These are phyloP conservation scores for Drosophila pallidifrons DNA, from an alignment of 1,140 invertebrate species.

Conservation along the genomic window DNA sequence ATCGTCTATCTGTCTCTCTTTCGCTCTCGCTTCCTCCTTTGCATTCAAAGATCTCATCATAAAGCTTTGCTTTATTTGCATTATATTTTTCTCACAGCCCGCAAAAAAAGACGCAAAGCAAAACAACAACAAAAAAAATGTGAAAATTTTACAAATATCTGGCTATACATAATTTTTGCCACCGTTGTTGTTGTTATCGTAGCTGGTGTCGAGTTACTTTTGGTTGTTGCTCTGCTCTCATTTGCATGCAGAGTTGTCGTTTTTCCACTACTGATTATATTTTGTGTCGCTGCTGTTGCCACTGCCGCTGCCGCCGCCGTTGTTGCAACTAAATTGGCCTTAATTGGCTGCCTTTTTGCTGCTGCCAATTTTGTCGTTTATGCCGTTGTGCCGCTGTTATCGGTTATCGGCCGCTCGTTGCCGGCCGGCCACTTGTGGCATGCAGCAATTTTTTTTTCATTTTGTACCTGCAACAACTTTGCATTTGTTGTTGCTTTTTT, in stretches of 20 bases:
- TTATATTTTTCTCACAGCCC: conserved; percentile 51
- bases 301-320: conserved; percentile 19
- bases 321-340: conserved; percentile 81
- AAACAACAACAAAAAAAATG: conserved; percentile 33
- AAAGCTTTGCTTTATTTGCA: conserved; percentile 2
- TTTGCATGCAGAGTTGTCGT: conserved; percentile 66
- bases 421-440: conserved; percentile 80
- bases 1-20: conserved; percentile 5
- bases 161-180: conserved; percentile 54
- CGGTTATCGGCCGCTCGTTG: conserved; percentile 59
- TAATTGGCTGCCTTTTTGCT: conserved; percentile 73
- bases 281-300: conserved; percentile 22
- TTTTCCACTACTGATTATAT: conserved; percentile 38
- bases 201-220: conserved; percentile 75
- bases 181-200: conserved; percentile 29
- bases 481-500: conserved; percentile 43
- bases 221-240: conserved; percentile 67
- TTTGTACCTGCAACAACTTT: conserved; percentile 33
- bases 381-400: conserved; percentile 71
- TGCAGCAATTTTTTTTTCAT: conserved; percentile 50
- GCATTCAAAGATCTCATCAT: conserved; percentile 22
- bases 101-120: conserved; percentile 27
- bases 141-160: conserved; percentile 54
- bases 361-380: conserved; percentile 62
- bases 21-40: conserved; percentile 8